Evolutionary conservation across 2,888 invertebrate species (phyloP).

Genomic region (Macaria notata): DNA sequence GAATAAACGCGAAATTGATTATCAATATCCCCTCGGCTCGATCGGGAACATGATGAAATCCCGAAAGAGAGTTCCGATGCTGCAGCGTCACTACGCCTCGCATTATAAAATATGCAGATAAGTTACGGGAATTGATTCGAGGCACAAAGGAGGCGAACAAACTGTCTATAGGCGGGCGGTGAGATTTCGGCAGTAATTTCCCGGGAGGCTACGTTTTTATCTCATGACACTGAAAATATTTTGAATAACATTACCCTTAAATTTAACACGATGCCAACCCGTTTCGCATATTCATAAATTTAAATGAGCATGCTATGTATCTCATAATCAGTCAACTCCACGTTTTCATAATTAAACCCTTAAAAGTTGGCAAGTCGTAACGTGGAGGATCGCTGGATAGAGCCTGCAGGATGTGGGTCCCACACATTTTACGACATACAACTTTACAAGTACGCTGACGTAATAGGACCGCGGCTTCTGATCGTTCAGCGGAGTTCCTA

Average conservation of each 20-base stretch:
- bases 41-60: constrained; percentile 48
- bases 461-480: constrained; percentile 15
- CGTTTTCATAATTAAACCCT: constrained; percentile 30
- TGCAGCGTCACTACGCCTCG: constrained; percentile 68
- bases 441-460: constrained; percentile 19
- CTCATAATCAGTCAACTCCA: constrained; percentile 20
- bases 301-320: constrained; percentile 12
- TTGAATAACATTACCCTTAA: constrained; percentile 49
- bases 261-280: constrained; percentile 18
- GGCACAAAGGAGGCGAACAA: constrained; percentile 70
- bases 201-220: constrained; percentile 72
- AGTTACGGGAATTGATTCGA: constrained; percentile 80
- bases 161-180: constrained; percentile 69
- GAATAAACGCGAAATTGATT: constrained; percentile 15
- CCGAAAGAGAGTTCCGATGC: constrained; percentile 54
- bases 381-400: constrained; percentile 18
- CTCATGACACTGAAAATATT: constrained; percentile 71
- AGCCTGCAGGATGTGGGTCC: constrained; percentile 13
- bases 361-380: constrained; percentile 38
- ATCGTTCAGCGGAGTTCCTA: constrained; percentile 22
- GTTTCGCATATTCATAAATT: constrained; percentile 12
- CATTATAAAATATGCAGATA: constrained; percentile 80
- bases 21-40: constrained; percentile 29
- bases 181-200: constrained; percentile 80
- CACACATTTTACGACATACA: constrained; percentile 21